A percentile compares a stretch with the other conserved stretches of the same genome.
Conservation (phyloP, 2,797 vertebrate species). For the Enteromius anoplus region DNA sequence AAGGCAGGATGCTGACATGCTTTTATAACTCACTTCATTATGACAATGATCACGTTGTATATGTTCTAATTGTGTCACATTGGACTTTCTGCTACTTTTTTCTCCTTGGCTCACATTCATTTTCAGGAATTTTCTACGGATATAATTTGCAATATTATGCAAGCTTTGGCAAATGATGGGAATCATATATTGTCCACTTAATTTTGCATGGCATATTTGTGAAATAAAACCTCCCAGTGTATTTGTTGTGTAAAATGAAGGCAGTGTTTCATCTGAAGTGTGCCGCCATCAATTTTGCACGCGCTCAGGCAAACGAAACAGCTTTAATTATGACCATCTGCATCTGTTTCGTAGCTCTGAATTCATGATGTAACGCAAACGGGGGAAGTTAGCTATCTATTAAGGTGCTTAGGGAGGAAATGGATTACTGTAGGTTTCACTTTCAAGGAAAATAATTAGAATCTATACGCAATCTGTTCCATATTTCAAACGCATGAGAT, state of each 20-base stretch:
- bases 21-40: constrained; percentile 3
- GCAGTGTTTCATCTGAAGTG: constrained; percentile 6
- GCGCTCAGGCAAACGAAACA: not conserved
- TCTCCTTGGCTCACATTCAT: not conserved
- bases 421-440: constrained; percentile 19
- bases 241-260: not conserved
- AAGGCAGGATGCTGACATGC: not conserved
- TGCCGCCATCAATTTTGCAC: constrained; percentile 11
- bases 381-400: constrained; percentile 32
- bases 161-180: not conserved
- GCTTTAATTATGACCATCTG: constrained; percentile 41
- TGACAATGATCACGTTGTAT: not conserved
- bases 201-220: not conserved
- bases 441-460: constrained; percentile 24
- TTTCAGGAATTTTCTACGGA: not conserved
- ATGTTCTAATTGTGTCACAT: not conserved
- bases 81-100: not conserved
- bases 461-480: constrained; percentile 30
- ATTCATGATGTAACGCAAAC: constrained; percentile 26
- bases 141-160: not conserved
- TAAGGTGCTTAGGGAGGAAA: constrained; percentile 24
- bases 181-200: not conserved
- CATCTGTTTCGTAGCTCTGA: constrained; percentile 19
- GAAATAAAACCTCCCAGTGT: not conserved
- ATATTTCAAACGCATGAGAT: constrained; percentile 5